Evolutionary conservation across 2,888 invertebrate species (phyloP).

Genomic region (Sericinus montela): DNA sequence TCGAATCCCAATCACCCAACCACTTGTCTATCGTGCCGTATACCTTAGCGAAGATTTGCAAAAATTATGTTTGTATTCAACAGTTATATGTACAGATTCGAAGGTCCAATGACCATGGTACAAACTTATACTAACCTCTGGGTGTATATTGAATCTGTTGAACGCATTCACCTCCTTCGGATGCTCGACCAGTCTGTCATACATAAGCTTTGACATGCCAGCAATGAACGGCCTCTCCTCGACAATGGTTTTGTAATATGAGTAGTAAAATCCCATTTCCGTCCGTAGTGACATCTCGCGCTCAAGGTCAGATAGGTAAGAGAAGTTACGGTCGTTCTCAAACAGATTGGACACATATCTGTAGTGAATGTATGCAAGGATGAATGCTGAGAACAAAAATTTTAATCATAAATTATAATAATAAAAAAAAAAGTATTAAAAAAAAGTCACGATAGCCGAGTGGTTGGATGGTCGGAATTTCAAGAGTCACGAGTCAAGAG

Average conservation of each 20-base stretch:
- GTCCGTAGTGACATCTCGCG: conserved; percentile 91
- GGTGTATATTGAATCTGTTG: conserved; percentile 90
- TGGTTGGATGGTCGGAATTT: too few relatives aligned
- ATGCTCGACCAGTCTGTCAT: conserved; percentile 89
- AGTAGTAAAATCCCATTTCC: conserved; percentile 95
- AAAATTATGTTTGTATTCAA: too few relatives aligned
- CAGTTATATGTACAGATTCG: too few relatives aligned
- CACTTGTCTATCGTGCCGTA: too few relatives aligned
- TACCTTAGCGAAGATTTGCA: too few relatives aligned
- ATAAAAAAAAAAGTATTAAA: too few relatives aligned
- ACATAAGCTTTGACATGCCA: conserved; percentile 82
- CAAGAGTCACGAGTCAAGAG: too few relatives aligned
- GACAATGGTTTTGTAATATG: conserved; percentile 90
- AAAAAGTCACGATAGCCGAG: too few relatives aligned
- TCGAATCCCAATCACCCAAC: too few relatives aligned
- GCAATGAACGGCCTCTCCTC: conserved; percentile 80
- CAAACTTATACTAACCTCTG: conserved; percentile 81
- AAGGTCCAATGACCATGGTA: too few relatives aligned
- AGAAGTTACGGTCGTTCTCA: conserved; percentile 91
- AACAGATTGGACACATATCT: conserved; percentile 86
- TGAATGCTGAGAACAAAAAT: conserved; percentile 69
- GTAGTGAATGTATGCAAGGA: conserved; percentile 79
- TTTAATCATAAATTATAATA: too few relatives aligned
- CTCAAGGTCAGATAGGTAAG: conserved; percentile 89
- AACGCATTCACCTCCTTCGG: conserved; percentile 89